A percentile compares a stretch with the other conserved stretches of the same genome.
Conservation (phyloP, 2,888 invertebrate species). For the Perizoma affinitatum region DNA sequence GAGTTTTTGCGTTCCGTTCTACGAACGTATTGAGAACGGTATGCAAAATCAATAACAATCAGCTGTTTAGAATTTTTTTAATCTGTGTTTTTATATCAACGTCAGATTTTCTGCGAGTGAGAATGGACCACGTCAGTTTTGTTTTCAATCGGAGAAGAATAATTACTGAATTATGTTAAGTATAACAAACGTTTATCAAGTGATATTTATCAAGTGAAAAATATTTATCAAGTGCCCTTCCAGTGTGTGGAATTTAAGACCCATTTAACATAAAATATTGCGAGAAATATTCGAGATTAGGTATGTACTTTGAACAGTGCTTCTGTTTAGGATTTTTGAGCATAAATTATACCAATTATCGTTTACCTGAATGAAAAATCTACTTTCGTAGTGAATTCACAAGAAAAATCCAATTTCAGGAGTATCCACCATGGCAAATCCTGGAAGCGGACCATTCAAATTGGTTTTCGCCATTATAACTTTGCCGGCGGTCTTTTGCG, state of each 20-base stretch:
- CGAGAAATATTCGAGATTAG: slow-evolving; percentile 41
- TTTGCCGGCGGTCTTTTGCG: slow-evolving; percentile 48
- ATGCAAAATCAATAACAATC: slow-evolving; percentile 25
- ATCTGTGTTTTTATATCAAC: too few species aligned
- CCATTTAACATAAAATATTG: slow-evolving; percentile 18
- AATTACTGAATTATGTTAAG: neutral
- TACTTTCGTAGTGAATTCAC: slow-evolving; percentile 27
- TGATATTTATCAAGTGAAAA: too few species aligned
- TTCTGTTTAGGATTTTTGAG: slow-evolving; percentile 1
- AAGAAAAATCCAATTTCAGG: slow-evolving; percentile 50
- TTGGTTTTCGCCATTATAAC: slow-evolving; percentile 40
- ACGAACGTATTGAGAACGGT: too few species aligned
- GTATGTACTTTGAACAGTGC: slow-evolving; percentile 32
- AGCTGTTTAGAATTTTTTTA: slow-evolving; percentile 50
- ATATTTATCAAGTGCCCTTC: neutral
- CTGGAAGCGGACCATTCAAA: slow-evolving; percentile 33
- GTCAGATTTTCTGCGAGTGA: slow-evolving; percentile 56
- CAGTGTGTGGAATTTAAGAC: neutral
- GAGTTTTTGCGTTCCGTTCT: too few species aligned
- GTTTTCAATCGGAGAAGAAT: slow-evolving; percentile 39
- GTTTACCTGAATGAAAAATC: slow-evolving; percentile 43
- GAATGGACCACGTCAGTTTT: slow-evolving; percentile 71
- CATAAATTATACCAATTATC: slow-evolving; percentile 14
- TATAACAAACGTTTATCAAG: too few species aligned
- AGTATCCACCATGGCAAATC: slow-evolving; percentile 48